Evolutionary conservation across 2,888 invertebrate genomes (phyloP), one percentile per base, ranked within the genome.

Genomic region (Volucella inflata): DNA sequence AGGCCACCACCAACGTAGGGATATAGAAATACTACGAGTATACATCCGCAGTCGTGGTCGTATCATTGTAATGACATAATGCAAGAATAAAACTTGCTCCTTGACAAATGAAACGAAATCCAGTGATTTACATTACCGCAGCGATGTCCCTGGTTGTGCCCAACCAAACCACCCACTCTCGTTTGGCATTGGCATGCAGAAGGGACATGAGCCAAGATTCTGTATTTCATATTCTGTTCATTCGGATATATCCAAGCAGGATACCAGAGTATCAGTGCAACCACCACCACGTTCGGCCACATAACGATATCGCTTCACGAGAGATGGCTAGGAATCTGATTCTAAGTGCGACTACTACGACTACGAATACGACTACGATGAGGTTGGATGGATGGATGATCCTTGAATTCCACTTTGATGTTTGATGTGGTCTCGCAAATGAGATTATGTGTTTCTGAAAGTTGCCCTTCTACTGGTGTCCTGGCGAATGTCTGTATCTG

Each of bases 351-450:
- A n/a, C n/a, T n/a, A n/a, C n/a, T n/a, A n/a, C n/a, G n/a, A 55
- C 40, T 38, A 67, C 38, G 36, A 67, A 14, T 60, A 60, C 48
- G 62, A 51, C 64, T 44, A 40, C 53, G 48, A 57, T 71, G 55
- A 60, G 62, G 62, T 64, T 67, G 51, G 62, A 67, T 64, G 76
- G 65, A 80, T 85, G 85, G 80, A 77, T 85, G 85, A 85, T 85
- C 85, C 85, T 85, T 85, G 81, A 85, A 85, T 85, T 77, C 77
- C 77, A 81, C 85, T 85, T 81, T 85, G 85, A 85, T 85, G 85
- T 85, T 85, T 85, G 85, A 85, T 85, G 85, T 85, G 85, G 85
- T 85, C 68, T 64, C 80, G 76, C 76, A 85, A 85, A 85, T 85
- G 85, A 85, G 85, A 85, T 85, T 85, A 85, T 85, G 81, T 77